Percentiles rank a stretch among this genome's conserved stretches.
Conservation (phyloP, 2,888 invertebrate species). For the Cataglyphis rosenhaueri region DNA sequence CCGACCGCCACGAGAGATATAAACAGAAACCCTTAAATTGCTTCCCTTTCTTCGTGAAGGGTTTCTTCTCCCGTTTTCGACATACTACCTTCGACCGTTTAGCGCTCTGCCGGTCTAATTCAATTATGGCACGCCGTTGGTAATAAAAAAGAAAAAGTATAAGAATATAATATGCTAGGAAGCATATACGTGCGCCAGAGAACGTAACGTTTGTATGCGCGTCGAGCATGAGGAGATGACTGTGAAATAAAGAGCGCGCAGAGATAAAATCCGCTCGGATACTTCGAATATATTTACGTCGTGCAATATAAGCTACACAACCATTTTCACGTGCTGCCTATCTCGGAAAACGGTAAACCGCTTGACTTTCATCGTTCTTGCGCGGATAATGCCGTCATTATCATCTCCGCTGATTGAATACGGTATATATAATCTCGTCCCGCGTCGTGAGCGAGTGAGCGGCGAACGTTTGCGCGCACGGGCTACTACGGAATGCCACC, state of each 20-base stretch:
- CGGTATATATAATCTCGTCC: slow-evolving; percentile 66
- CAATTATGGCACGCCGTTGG: slow-evolving; percentile 65
- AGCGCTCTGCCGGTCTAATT: slow-evolving; percentile 70
- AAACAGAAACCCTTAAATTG: slow-evolving; percentile 76
- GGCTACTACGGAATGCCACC: slow-evolving; percentile 47
- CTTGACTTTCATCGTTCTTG: slow-evolving; percentile 68
- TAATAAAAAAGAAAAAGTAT: slow-evolving; percentile 59
- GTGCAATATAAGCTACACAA: slow-evolving; percentile 49
- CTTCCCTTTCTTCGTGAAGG: slow-evolving; percentile 65
- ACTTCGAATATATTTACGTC: slow-evolving; percentile 24
- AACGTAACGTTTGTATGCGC: slow-evolving; percentile 2
- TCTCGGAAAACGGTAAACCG: slow-evolving; percentile 66
- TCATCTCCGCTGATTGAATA: slow-evolving; percentile 71
- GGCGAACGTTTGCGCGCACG: slow-evolving; percentile 37
- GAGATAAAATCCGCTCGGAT: slow-evolving; percentile 50
- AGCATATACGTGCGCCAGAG: slow-evolving; percentile 48
- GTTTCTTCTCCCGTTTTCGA: slow-evolving; percentile 26
- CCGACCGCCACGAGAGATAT: slow-evolving; percentile 57
- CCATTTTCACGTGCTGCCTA: slow-evolving; percentile 51
- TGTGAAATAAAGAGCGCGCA: not conserved
- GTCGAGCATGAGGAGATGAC: not conserved
- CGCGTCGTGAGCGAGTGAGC: slow-evolving; percentile 41
- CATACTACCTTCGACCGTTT: slow-evolving; percentile 62
- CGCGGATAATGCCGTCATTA: slow-evolving; percentile 71
- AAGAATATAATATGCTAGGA: slow-evolving; percentile 6